Conservation (phyloP, 2,888 invertebrate genomes). For the Phalera bucephala region DNA sequence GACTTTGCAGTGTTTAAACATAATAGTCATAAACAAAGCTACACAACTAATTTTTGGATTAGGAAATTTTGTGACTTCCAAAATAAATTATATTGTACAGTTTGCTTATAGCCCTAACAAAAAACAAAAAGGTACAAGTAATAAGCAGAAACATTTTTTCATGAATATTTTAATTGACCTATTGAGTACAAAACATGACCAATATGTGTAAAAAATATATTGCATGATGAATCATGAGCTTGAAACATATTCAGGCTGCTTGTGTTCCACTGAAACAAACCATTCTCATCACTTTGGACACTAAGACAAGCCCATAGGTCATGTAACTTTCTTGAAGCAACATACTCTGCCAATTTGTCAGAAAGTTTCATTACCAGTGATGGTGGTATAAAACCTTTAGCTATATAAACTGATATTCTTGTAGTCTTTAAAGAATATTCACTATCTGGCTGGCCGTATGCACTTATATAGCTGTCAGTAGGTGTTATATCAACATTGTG, state of each 20-base stretch:
- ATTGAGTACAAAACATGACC: slow-evolving; percentile 47
- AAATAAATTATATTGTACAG: too few relatives aligned
- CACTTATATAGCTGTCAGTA: slow-evolving; percentile 58
- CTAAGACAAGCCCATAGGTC: slow-evolving; percentile 65
- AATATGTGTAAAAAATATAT: slow-evolving; percentile 53
- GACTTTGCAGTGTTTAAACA: too few relatives aligned
- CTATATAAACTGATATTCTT: slow-evolving; percentile 54
- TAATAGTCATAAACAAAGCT: slow-evolving; percentile 7
- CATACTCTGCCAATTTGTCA: slow-evolving; percentile 45
- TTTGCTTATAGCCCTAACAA: not conserved
- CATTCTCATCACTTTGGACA: slow-evolving; percentile 60
- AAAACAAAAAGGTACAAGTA: not conserved
- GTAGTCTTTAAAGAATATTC: slow-evolving; percentile 47
- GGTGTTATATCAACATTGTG: slow-evolving; percentile 46
- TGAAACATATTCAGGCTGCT: slow-evolving; percentile 59
- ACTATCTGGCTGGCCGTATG: slow-evolving; percentile 59
- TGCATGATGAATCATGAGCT: slow-evolving; percentile 60
- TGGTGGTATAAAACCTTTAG: slow-evolving; percentile 61
- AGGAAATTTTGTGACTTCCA: too few relatives aligned
- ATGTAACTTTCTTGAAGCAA: slow-evolving; percentile 40
- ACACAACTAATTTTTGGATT: too few relatives aligned
- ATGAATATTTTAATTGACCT: slow-evolving; percentile 69
- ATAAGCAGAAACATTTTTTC: not conserved
- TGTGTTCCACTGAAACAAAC: slow-evolving; percentile 57
- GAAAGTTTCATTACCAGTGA: slow-evolving; percentile 43